Base-by-base conservation (phyloP, 2,113 vertebrate genomes). In the Bubo scandiacus region DNA sequence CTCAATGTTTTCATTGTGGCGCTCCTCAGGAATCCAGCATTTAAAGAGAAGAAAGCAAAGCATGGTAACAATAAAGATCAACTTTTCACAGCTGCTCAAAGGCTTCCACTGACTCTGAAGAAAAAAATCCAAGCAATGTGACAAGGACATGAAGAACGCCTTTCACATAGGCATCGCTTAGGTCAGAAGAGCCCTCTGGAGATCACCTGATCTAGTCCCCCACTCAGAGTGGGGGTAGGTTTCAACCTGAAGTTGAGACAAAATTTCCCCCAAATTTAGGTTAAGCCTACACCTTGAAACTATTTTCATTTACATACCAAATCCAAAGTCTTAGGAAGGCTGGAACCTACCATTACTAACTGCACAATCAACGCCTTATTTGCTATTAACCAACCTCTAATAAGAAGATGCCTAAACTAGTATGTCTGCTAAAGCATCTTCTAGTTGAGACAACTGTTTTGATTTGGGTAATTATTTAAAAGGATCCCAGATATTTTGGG, bases 111-210 rank as follows among this genome's bases (percentile, higher is more conserved):
- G 30, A 19, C 15, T 47, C 13, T 0, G 4, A 78, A 78, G 15
- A 62, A 67, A 77, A 58, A 89, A 66, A 34, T 9, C 26, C 43
- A 73, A 80, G 54, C 20, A 40, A 47, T 19, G 1, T 1, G 21
- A 47, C 1, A 2, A 81, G 47, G 51, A 47, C 73, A 10, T 0
- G 1, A 52, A 30, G 67, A 70, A 65, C 0, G 0, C 21, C 34
- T 36, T 73, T 34, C n/a, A 36, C 21, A 15, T 8, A n/a, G 18
- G 40, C 17, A 52, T 14, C 17, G 5, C 47, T 38, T 26, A 13
- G 59, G 61, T 47, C 22, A 47, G 57, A 52, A 2, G 0, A 74
- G 34, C 25, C 17, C 52, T 40, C 51, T 17, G 57, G 26, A 77
- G 17, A 51, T 29, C 29, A 59, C 16, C n/a, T 32, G 5, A 20